phyloP scores from a whole-genome alignment of 1,140 invertebrate species.

The Ceratina japonica region DNA sequence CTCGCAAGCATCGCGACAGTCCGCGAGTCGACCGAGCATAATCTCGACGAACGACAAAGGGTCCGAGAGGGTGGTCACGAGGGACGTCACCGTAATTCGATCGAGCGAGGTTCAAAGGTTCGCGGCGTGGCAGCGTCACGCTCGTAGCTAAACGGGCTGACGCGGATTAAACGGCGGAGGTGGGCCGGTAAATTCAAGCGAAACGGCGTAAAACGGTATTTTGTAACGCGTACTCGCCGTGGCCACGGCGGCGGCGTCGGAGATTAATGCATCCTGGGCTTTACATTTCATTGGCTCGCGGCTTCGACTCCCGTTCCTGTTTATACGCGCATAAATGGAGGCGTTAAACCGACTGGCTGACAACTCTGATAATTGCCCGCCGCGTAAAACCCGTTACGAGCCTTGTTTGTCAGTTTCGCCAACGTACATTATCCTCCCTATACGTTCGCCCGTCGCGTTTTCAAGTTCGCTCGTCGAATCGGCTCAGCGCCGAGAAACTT shows the following conservation, averaged over 20 bases:
- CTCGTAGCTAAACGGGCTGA: slow-evolving; percentile 20
- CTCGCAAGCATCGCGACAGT: not conserved
- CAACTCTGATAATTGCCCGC: slow-evolving; percentile 77
- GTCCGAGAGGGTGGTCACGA: not conserved
- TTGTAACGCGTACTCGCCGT: slow-evolving; percentile 64
- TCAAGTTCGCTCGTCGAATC: slow-evolving; percentile 40
- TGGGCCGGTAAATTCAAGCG: slow-evolving; percentile 48
- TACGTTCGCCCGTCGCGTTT: not conserved
- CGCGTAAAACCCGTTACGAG: slow-evolving; percentile 75
- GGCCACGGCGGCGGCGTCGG: slow-evolving; percentile 27
- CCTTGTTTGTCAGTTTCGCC: slow-evolving; percentile 68
- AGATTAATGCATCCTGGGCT: slow-evolving; percentile 63
- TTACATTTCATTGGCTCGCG: slow-evolving; percentile 64
- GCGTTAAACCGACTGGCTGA: slow-evolving; percentile 76
- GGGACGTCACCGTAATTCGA: not conserved
- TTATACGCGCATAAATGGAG: slow-evolving; percentile 73
- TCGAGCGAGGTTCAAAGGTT: not conserved
- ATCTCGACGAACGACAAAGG: slow-evolving; percentile 11
- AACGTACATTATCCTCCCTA: slow-evolving; percentile 47
- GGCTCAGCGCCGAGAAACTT: too few species aligned
- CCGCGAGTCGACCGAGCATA: not conserved
- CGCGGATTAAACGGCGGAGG: slow-evolving; percentile 47
- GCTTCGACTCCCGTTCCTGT: slow-evolving; percentile 66
- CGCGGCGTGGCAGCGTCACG: not conserved
- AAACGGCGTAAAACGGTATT: slow-evolving; percentile 71